Conservation (phyloP, 2,888 invertebrate species). For the Tetramorium bicarinatum region DNA sequence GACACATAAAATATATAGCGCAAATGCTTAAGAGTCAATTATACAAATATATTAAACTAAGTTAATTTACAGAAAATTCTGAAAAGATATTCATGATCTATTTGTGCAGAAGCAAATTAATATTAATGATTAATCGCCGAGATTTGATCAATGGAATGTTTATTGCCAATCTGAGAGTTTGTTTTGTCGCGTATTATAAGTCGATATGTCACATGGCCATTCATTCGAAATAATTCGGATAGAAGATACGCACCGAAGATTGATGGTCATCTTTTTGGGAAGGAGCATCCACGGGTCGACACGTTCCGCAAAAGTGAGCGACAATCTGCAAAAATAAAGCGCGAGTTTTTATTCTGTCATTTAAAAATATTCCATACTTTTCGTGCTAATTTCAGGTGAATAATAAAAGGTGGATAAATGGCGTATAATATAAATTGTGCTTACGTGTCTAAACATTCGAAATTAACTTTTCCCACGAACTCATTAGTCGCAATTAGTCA, state of each 20-base stretch:
- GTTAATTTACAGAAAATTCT: too few species aligned
- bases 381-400: not conserved
- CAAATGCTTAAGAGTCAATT: too few species aligned
- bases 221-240: constrained; percentile 27
- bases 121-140: constrained; percentile 1
- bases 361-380: not conserved
- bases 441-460: not conserved
- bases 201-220: not conserved
- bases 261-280: not conserved
- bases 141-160: constrained; percentile 16
- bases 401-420: not conserved
- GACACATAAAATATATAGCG: too few species aligned
- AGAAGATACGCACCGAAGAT: not conserved
- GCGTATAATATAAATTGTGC: not conserved
- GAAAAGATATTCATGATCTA: not conserved
- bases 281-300: not conserved
- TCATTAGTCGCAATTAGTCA: not conserved
- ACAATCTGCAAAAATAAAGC: not conserved
- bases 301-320: not conserved
- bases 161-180: not conserved
- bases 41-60: too few species aligned
- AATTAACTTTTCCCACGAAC: not conserved
- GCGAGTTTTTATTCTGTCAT: not conserved
- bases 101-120: not conserved
- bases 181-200: not conserved